These are phyloP conservation scores for Glaucidium brasilianum DNA, from an alignment of 2,113 vertebrate genomes.

Conservation along the genomic window DNA sequence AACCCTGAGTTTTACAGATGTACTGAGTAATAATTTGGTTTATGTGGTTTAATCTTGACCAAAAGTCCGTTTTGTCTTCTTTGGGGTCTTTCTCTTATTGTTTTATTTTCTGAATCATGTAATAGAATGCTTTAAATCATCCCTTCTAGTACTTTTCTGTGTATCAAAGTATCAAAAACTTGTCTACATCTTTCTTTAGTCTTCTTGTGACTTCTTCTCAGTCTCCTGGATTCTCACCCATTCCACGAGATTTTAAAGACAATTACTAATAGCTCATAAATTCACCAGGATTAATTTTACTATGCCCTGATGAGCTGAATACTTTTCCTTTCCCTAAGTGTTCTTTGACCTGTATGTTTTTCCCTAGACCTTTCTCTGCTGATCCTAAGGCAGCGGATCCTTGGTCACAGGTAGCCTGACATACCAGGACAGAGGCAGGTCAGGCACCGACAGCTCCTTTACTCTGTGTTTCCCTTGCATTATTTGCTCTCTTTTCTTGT, in stretches of 20 bases:
- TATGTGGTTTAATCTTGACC: background rate
- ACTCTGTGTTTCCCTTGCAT: background rate
- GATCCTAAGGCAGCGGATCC: rapidly evolving
- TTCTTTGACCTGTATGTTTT: background rate
- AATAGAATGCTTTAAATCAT: background rate
- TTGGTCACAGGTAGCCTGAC: background rate
- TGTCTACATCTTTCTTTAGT: background rate
- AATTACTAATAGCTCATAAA: background rate
- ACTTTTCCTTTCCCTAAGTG: background rate
- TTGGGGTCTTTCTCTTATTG: background rate
- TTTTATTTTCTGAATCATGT: background rate
- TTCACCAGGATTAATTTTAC: background rate
- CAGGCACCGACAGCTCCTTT: background rate
- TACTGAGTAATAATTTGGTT: background rate
- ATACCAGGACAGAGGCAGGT: background rate
- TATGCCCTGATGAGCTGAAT: background rate
- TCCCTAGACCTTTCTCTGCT: background rate
- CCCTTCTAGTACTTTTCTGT: background rate
- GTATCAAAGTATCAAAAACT: background rate
- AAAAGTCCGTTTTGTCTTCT: background rate
- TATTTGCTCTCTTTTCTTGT: background rate
- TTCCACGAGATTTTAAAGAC: background rate
- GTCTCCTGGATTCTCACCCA: background rate
- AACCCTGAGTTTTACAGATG: background rate
- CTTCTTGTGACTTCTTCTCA: background rate